These are phyloP conservation scores for Malurus leucopterus DNA, from an alignment of 2,797 vertebrate genomes.

Conservation along the genomic window DNA sequence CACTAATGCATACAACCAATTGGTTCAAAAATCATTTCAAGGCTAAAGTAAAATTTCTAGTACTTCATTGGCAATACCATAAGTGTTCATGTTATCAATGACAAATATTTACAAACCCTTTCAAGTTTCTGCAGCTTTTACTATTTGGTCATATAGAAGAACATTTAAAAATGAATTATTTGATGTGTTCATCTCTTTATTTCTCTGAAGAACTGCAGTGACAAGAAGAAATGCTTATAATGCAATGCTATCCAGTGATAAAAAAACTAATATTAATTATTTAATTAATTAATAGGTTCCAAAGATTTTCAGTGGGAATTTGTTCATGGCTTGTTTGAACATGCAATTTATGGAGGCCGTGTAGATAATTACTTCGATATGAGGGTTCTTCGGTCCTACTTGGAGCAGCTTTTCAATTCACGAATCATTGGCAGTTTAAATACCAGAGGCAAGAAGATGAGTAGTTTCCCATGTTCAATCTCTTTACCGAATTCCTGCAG, in stretches of 20 bases:
- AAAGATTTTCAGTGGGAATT: conserved; percentile 91
- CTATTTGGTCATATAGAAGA: not conserved
- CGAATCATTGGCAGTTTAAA: conserved; percentile 70
- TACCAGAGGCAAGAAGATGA: conserved; percentile 73
- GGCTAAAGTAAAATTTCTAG: not conserved
- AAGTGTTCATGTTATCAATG: not conserved
- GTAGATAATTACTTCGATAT: conserved; percentile 93
- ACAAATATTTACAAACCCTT: not conserved
- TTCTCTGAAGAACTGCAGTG: not conserved
- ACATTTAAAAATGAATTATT: not conserved
- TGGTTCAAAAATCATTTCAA: not conserved
- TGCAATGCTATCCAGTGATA: not conserved
- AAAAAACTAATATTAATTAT: not conserved
- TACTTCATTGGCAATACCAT: not conserved
- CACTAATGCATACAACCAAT: not conserved
- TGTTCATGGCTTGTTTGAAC: conserved; percentile 91
- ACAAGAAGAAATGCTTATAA: not conserved
- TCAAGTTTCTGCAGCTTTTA: not conserved
- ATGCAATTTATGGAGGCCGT: conserved; percentile 92
- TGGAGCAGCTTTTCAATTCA: conserved; percentile 90
- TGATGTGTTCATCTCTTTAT: not conserved
- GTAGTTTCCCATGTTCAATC: conserved; percentile 78
- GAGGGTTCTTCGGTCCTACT: conserved; percentile 89
- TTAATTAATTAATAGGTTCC: conserved; percentile 73
- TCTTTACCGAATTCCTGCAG: conserved; percentile 88